Conservation (phyloP, 1,140 invertebrate genomes). For the Harpegnathos saltator region DNA sequence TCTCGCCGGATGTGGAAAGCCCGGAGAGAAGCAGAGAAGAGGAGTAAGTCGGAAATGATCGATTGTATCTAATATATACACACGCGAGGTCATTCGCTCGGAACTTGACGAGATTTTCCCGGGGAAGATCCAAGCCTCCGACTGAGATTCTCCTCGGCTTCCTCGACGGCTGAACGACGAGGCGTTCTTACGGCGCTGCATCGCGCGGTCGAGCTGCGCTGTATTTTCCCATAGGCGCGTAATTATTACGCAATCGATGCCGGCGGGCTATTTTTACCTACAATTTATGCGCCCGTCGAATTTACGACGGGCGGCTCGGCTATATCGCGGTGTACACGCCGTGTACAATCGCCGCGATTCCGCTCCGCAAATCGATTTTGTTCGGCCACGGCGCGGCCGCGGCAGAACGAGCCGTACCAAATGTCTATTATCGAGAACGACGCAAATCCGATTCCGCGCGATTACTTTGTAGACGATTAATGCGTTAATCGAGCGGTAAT, state of each 20-base stretch:
- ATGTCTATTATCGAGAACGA: constrained; percentile 10
- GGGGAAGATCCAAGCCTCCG: neutral
- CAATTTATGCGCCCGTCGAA: constrained; percentile 33
- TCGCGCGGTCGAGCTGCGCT: neutral
- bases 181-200: constrained; percentile 34
- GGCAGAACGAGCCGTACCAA: constrained; percentile 11
- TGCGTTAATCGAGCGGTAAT: neutral
- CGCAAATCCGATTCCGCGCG: neutral
- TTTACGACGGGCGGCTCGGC: constrained; percentile 25
- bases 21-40: too few species aligned
- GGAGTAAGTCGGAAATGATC: too few species aligned
- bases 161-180: neutral
- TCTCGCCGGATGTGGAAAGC: too few species aligned
- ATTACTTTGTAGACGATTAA: constrained; percentile 19
- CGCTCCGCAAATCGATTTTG: constrained; percentile 38
- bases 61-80: too few species aligned
- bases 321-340: neutral
- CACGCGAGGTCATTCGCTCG: too few species aligned
- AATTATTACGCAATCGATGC: constrained; percentile 50
- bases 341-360: constrained; percentile 29
- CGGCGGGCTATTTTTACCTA: constrained; percentile 37
- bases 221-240: constrained; percentile 41
- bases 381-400: neutral
- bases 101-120: neutral
- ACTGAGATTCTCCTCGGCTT: neutral